Conservation (phyloP, 1,140 invertebrate species). For the Holcopasites calliopsidis region DNA sequence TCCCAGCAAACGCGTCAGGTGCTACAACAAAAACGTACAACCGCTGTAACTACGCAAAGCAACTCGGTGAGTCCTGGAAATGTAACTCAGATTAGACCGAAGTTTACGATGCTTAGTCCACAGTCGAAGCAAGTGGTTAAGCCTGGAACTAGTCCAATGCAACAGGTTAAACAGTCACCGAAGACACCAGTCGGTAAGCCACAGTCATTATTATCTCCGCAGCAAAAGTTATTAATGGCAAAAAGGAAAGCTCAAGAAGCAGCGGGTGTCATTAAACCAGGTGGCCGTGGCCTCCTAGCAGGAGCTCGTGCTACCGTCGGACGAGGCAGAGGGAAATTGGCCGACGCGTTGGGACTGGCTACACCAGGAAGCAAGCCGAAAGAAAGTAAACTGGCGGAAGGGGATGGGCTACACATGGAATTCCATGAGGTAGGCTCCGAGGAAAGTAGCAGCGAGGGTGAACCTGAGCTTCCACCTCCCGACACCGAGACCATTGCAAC, state of each 20-base stretch:
- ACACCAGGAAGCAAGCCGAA: constrained; percentile 66
- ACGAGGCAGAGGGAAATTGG: constrained; percentile 61
- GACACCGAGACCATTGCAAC: constrained; percentile 80
- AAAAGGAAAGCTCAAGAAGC: constrained; percentile 77
- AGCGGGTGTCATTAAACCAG: constrained; percentile 67
- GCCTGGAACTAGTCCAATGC: constrained; percentile 43
- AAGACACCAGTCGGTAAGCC: constrained; percentile 66
- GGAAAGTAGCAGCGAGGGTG: constrained; percentile 81
- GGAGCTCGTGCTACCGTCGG: constrained; percentile 47
- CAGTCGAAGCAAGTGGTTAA: constrained; percentile 67
- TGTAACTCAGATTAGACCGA: constrained; percentile 66
- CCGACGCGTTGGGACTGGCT: constrained; percentile 19
- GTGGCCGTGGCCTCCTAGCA: constrained; percentile 61
- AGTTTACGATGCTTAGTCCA: constrained; percentile 57
- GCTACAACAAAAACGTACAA: constrained; percentile 70
- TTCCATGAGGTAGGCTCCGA: constrained; percentile 77
- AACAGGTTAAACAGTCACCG: constrained; percentile 58
- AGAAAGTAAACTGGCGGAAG: constrained; percentile 77
- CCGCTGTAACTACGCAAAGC: constrained; percentile 57
- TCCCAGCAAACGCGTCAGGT: constrained; percentile 60
- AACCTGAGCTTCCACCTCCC: constrained; percentile 81
- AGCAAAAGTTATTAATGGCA: constrained; percentile 77
- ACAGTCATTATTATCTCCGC: constrained; percentile 74
- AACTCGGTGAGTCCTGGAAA: constrained; percentile 52
- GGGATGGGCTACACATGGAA: constrained; percentile 78